Evolutionary conservation across 2,113 vertebrate species (phyloP).

Genomic region (Etheostoma spectabile): DNA sequence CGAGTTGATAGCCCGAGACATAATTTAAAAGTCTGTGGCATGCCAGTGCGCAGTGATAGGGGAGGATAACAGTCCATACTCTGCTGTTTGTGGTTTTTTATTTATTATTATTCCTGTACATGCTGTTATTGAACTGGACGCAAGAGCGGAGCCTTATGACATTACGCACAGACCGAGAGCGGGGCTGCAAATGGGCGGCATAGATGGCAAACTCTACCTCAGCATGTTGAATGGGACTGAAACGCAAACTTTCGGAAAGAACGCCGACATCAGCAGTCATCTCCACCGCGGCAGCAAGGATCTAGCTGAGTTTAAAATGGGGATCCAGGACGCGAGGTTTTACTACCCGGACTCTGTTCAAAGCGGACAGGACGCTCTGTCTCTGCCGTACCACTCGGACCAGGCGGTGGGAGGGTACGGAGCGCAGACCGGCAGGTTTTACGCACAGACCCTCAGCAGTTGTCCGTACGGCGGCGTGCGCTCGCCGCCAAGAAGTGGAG

Average conservation of each 20-base stretch:
- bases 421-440: conserved; percentile 80
- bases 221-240: conserved; percentile 90
- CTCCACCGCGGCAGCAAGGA: conserved; percentile 81
- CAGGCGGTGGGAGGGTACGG: conserved; percentile 78
- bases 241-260: conserved; percentile 87
- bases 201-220: conserved; percentile 87
- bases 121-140: conserved; percentile 45
- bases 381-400: conserved; percentile 81
- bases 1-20: conserved; percentile 12
- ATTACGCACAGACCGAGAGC: conserved; percentile 67
- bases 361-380: conserved; percentile 75
- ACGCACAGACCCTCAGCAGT: conserved; percentile 81
- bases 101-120: background rate
- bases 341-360: conserved; percentile 81
- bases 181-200: conserved; percentile 89
- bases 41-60: conserved; percentile 29
- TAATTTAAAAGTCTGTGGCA: conserved; percentile 24
- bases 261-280: conserved; percentile 78
- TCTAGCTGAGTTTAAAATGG: conserved; percentile 83
- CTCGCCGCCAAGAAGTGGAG: conserved; percentile 74
- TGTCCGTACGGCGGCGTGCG: conserved; percentile 80
- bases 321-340: conserved; percentile 84
- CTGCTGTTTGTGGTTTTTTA: background rate
- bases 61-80: conserved; percentile 10
- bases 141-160: conserved; percentile 77